Evolutionary conservation across 2,113 vertebrate genomes (phyloP), one percentile per base, ranked within the genome.

Genomic region (Eudorcas thomsonii): DNA sequence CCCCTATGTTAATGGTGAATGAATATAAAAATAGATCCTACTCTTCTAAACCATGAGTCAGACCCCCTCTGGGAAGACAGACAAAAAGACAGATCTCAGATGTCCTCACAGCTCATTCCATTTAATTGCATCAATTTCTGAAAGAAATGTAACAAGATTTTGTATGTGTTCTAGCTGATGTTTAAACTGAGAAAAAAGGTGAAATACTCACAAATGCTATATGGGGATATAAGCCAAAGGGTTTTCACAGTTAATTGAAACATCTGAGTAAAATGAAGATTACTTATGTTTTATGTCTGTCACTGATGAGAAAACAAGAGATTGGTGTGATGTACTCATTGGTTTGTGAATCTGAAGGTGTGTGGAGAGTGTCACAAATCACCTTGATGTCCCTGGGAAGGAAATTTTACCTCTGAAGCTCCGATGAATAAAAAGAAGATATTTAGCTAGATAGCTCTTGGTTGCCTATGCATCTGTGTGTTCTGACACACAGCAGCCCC

Each of bases 211-310:
- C 90, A 89, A 92, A 86, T 74, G 89, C 64, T 80, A 2, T 62
- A 45, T 57, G 81, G 48, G 48, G 48, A 95, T 52, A 74, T 83
- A 96, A 97, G 90, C 96, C 94, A 88, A 86, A 50, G 67, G 30
- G 6, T 95, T 92, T 98, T 93, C 88, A 91, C 95, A 95, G 96
- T 95, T 97, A 98, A 97, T 94, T 94, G 82, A 98, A 97, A 88
- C n/a, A 97, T 67, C 15, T 96, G 93, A 98, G 60, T 55, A 52
- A 96, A 45, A 80, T 88, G 84, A 87, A 82, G 97, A 97, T 92
- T 96, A 43, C 59, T 55, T 84, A 86, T 89, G 59, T 85, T 96
- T 98, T 98, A 95, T 96, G 86, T 57, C 91, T 77, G 81, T 92
- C 57, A 77, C 59, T 98, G 71, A 88, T 96, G 77, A 98, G 97